Base-by-base conservation (phyloP, 2,113 vertebrate genomes). In the Brachionichthys hirsutus region DNA sequence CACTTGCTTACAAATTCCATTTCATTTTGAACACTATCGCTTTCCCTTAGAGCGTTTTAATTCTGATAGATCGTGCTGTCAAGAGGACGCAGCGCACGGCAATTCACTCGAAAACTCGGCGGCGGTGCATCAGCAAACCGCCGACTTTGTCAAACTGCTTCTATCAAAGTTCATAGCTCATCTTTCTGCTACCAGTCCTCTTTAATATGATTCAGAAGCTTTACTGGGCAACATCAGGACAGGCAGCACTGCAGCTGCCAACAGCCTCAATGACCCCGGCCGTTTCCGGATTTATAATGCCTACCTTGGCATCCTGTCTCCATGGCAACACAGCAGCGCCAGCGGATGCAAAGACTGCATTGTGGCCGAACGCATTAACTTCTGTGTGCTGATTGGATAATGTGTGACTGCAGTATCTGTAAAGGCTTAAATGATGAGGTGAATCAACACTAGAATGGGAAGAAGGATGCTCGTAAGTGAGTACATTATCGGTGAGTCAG, bases 241-340 rank as follows among this genome's bases (percentile, higher is more conserved):
- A 30, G 24, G 24, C 24, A 30, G 24, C 20, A 24, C 8, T 11
- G 17, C 35, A 4, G 41, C 40, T 35, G 9, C 12, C 15, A 53
- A 47, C 54, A 61, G 64, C 35, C 51, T 51, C 53, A 20, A 36
- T 62, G 58, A 40, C 64, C 53, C 16, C 53, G 54, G 63, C 62
- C 51, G 34, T 74, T 55, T 54, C 60, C 47, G 53, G 49, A 55
- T 74, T 52, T 61, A 17, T 64, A 64, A 77, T 54, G 58, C 62
- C 65, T 70, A 69, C 73, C 74, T 69, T 85, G 77, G 88, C 85
- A 83, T 89, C 70, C 63, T 64, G 87, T 91, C 90, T 77, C 88
- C 83, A 87, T 85, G 87, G 85, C 77, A 87, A 89, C 76, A 53
- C 40, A 36, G 42, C 22, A 6, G 60, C 41, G 52, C 72, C 64